Conservation (phyloP, 64 coral and sea anemone genomes). For the Stichodactyla mertensii region DNA sequence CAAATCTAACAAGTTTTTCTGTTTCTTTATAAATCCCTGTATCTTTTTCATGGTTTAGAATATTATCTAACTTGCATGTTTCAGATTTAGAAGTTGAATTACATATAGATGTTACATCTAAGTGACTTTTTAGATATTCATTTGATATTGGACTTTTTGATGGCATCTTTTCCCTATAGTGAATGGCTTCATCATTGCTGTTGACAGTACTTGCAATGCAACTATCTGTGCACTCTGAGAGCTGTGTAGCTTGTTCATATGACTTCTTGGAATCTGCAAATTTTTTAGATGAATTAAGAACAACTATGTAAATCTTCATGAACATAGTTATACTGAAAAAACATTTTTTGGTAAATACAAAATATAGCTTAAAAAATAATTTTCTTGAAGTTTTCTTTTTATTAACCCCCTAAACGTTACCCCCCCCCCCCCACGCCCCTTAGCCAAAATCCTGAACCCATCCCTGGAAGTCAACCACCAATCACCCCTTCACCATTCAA, state of each 20-base stretch:
- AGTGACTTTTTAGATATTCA: conserved; percentile 37
- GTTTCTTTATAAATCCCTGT: background rate
- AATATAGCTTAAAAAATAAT: too few relatives aligned
- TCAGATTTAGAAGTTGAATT: background rate
- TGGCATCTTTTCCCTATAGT: background rate
- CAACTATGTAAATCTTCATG: too few relatives aligned
- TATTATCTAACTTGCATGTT: background rate
- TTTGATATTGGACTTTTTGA: conserved; percentile 31
- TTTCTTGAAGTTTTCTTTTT: too few relatives aligned
- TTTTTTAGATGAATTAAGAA: background rate
- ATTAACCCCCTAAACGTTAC: too few relatives aligned
- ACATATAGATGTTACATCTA: background rate
- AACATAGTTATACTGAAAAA: too few relatives aligned
- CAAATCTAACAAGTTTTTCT: background rate
- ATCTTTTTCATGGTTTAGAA: background rate
- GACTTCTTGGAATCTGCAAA: background rate
- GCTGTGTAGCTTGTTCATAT: background rate
- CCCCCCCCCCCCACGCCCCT: too few relatives aligned
- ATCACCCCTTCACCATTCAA: too few relatives aligned
- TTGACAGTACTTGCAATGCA: background rate
- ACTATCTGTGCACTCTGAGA: background rate
- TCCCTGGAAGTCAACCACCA: too few relatives aligned
- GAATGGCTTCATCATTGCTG: background rate
- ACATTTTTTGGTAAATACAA: too few relatives aligned
- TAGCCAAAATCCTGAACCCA: too few relatives aligned